Conservation (phyloP, 64 coral and sea anemone genomes). For the Trachythela sp. region DNA sequence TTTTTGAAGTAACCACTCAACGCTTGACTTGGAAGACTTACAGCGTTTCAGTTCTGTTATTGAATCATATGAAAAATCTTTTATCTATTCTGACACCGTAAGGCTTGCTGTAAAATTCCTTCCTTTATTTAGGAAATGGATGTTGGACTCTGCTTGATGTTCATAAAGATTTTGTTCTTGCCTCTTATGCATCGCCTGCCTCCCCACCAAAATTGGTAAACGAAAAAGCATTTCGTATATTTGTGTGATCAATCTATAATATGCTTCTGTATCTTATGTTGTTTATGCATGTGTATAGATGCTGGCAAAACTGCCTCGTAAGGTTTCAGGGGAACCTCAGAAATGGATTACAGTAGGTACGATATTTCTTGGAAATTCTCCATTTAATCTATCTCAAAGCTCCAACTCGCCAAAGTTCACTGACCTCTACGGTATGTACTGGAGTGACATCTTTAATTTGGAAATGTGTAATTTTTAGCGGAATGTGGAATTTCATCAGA, state of each 20-base stretch:
- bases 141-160: constrained; percentile 62
- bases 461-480: not conserved
- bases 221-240: not conserved
- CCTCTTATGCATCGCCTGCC: constrained; percentile 29
- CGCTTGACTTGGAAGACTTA: too few relatives aligned
- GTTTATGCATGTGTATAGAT: not conserved
- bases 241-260: not conserved
- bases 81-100: not conserved
- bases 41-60: too few relatives aligned
- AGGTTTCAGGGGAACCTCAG: not conserved
- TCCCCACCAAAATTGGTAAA: constrained; percentile 44
- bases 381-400: too few relatives aligned
- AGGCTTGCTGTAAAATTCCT: not conserved
- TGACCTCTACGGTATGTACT: too few relatives aligned
- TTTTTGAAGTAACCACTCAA: too few relatives aligned
- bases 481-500: constrained; percentile 6
- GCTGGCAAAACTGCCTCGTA: not conserved
- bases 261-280: not conserved
- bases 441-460: not conserved
- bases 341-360: not conserved
- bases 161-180: constrained; percentile 43
- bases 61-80: too few relatives aligned
- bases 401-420: too few relatives aligned
- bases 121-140: constrained; percentile 31
- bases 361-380: too few relatives aligned